These are phyloP conservation scores for Sebastes trivittatus DNA, from an alignment of 2,797 vertebrate species.

Conservation along the genomic window DNA sequence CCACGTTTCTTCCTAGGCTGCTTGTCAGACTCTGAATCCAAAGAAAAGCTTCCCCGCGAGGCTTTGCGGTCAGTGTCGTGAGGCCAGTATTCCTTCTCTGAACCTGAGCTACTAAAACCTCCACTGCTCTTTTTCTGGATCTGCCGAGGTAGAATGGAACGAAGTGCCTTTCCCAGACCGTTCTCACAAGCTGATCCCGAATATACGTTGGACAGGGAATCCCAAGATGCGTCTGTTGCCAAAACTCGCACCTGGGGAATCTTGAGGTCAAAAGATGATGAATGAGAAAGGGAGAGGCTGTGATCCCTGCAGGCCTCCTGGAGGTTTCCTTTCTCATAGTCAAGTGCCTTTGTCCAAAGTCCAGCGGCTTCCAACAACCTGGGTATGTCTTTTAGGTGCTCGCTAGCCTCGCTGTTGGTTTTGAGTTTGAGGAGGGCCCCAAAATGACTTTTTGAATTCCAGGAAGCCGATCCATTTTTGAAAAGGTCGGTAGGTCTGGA, in stretches of 20 bases:
- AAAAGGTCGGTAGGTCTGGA: conserved; percentile 62
- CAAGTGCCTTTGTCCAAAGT: conserved; percentile 72
- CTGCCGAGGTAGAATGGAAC: conserved; percentile 93
- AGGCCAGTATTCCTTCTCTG: conserved; percentile 89
- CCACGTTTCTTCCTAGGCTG: conserved; percentile 98
- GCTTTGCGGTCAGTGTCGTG: conserved; percentile 90
- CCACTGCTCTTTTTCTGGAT: conserved; percentile 83
- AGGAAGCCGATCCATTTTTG: conserved; percentile 85
- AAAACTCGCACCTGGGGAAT: conserved; percentile 95
- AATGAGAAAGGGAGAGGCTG: conserved; percentile 80
- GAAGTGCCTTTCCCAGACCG: conserved; percentile 92
- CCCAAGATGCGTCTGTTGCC: conserved; percentile 89
- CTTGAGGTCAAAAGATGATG: conserved; percentile 95
- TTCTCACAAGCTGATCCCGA: conserved; percentile 87
- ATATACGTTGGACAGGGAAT: conserved; percentile 88
- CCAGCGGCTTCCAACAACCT: conserved; percentile 88
- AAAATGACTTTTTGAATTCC: conserved; percentile 93
- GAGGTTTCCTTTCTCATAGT: conserved; percentile 61
- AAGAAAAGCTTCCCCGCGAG: conserved; percentile 88
- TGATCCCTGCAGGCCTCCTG: conserved; percentile 88
- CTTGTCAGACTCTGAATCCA: conserved; percentile 96
- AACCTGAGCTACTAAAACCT: conserved; percentile 82
- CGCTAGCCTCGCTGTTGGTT: conserved; percentile 85
- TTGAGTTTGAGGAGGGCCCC: conserved; percentile 92
- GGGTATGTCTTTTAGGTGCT: conserved; percentile 95